phyloP scores from a whole-genome alignment of 64 coral and sea anemone species.

The Stichodactyla helianthus region DNA sequence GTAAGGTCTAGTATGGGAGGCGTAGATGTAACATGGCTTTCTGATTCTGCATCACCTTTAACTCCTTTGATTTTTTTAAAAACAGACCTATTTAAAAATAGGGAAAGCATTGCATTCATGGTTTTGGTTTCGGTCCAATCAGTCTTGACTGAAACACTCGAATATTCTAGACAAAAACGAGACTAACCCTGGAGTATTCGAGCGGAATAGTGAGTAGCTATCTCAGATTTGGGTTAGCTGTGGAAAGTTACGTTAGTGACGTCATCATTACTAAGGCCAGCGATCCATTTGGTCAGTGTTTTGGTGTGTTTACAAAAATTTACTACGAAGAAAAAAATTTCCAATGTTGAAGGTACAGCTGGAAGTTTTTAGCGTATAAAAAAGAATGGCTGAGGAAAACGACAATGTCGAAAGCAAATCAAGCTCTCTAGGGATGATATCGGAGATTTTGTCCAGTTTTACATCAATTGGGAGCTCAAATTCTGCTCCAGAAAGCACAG shows the following conservation, averaged over 20 bases:
- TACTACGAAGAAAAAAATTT: not conserved
- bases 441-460: not conserved
- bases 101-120: no score
- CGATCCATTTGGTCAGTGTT: not conserved
- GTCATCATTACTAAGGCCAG: not conserved
- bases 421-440: not conserved
- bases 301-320: not conserved
- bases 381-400: not conserved
- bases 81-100: no score
- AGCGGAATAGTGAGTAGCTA: no score
- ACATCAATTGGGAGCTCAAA: not conserved
- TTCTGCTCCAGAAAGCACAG: not conserved
- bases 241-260: not conserved
- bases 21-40: no score
- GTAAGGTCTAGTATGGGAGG: no score
- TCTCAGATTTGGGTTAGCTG: not conserved
- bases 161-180: no score
- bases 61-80: no score
- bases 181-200: no score
- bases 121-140: no score
- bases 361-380: not conserved
- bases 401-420: conserved; percentile 1
- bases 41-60: no score
- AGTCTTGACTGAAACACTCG: no score
- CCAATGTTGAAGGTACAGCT: not conserved